Conservation (phyloP, 1,140 invertebrate genomes). For the Conus betulinus region DNA sequence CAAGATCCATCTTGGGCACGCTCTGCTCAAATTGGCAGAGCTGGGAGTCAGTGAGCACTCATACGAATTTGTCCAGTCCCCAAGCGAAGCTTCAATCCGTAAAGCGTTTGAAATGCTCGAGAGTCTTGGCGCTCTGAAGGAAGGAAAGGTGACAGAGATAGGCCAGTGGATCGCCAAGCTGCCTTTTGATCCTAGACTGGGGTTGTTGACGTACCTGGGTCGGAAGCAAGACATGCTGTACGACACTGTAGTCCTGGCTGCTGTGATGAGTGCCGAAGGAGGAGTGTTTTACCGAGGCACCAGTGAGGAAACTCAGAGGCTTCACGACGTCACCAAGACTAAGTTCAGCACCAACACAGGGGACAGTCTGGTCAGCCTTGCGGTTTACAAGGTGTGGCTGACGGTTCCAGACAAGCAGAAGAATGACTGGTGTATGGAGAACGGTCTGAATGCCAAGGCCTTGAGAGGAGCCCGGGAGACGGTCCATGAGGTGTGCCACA, state of each 20-base stretch:
- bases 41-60: slow-evolving; percentile 57
- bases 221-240: slow-evolving; percentile 79
- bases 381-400: slow-evolving; percentile 84
- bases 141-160: slow-evolving; percentile 63
- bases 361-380: slow-evolving; percentile 93
- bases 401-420: slow-evolving; percentile 39
- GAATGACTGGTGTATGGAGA: slow-evolving; percentile 47
- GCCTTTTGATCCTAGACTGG: slow-evolving; percentile 62
- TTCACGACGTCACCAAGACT: slow-evolving; percentile 74
- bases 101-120: slow-evolving; percentile 53
- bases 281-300: slow-evolving; percentile 61
- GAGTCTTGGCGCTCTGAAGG: slow-evolving; percentile 56
- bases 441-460: slow-evolving; percentile 46
- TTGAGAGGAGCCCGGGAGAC: slow-evolving; percentile 38
- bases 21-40: slow-evolving; percentile 63
- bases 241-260: slow-evolving; percentile 70
- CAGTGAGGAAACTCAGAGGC: slow-evolving; percentile 80
- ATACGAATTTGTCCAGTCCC: slow-evolving; percentile 68
- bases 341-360: slow-evolving; percentile 83
- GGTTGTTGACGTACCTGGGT: slow-evolving; percentile 52
- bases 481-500: slow-evolving; percentile 38
- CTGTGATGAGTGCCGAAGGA: slow-evolving; percentile 48
- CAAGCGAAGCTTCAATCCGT: slow-evolving; percentile 50
- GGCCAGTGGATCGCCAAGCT: slow-evolving; percentile 66
- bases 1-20: slow-evolving; percentile 62